phyloP scores from a whole-genome alignment of 2,113 vertebrate genomes.

The Oncorhynchus mykiss region DNA sequence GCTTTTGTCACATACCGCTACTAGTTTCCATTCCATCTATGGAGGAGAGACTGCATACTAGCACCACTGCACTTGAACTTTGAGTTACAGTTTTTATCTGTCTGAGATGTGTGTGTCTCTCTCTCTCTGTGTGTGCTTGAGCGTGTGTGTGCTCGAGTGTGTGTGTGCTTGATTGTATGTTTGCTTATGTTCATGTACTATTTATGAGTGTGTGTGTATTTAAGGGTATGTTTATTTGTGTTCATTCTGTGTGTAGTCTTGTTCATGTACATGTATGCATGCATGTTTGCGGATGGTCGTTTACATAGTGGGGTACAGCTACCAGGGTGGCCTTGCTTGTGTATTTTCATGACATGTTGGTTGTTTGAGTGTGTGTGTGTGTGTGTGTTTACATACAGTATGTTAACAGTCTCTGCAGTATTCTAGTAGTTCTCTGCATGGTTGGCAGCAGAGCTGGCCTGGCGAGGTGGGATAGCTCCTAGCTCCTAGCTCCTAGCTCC shows the following conservation, averaged over 20 bases:
- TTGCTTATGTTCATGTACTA: too few species aligned
- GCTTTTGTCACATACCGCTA: too few species aligned
- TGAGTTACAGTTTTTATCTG: too few species aligned
- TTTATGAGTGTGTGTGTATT: too few species aligned
- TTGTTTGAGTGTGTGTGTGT: neutral
- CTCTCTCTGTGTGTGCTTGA: too few species aligned
- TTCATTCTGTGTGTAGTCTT: neutral
- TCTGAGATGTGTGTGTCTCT: too few species aligned
- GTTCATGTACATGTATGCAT: slow-evolving; percentile 27
- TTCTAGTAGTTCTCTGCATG: neutral
- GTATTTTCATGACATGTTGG: neutral
- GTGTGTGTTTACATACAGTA: neutral
- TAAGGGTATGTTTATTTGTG: neutral
- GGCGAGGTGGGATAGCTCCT: neutral
- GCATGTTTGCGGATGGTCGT: neutral
- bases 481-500: neutral
- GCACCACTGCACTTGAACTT: too few species aligned
- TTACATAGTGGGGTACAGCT: slow-evolving; percentile 6
- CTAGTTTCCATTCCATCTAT: too few species aligned
- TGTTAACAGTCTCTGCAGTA: neutral
- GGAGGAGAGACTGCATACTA: too few species aligned
- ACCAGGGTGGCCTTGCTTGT: slow-evolving; percentile 1
- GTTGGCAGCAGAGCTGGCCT: slow-evolving; percentile 2
- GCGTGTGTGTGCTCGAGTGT: too few species aligned
- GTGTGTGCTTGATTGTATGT: too few species aligned